These are phyloP conservation scores for Turdus rufiventris DNA, from an alignment of 2,113 vertebrate species.

Conservation along the genomic window DNA sequence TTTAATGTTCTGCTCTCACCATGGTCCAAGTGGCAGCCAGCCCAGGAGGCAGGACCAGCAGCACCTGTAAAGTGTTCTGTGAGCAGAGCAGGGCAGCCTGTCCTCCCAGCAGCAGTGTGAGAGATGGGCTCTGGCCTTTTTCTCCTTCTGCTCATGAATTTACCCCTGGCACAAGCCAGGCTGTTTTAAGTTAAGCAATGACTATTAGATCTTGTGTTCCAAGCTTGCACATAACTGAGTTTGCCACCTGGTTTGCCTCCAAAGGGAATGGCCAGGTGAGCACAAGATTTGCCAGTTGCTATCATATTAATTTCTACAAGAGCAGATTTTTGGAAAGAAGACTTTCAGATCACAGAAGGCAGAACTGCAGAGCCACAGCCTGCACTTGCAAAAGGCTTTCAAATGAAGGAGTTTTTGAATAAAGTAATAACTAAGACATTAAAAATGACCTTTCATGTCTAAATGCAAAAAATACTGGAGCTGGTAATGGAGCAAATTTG, in stretches of 20 bases:
- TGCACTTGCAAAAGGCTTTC: neutral
- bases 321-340: neutral
- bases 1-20: neutral
- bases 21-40: fast-evolving
- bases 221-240: neutral
- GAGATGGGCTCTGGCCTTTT: neutral
- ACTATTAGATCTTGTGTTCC: neutral
- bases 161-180: neutral
- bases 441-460: neutral
- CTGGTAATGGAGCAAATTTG: neutral
- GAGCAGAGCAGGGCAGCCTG: neutral
- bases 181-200: neutral
- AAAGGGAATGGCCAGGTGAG: neutral
- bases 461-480: neutral
- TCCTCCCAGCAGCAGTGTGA: neutral
- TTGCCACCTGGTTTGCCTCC: constrained; percentile 9
- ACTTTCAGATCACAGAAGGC: neutral
- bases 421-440: neutral
- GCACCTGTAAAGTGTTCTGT: fast-evolving
- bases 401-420: neutral
- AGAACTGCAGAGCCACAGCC: neutral
- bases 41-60: neutral
- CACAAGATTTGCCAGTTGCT: neutral
- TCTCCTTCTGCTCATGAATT: neutral
- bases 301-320: neutral